A percentile compares a stretch with the other conserved stretches of the same genome.
Evolutionary conservation across 2,888 invertebrate genomes (phyloP).

Genomic region (Hecatera dysodea): DNA sequence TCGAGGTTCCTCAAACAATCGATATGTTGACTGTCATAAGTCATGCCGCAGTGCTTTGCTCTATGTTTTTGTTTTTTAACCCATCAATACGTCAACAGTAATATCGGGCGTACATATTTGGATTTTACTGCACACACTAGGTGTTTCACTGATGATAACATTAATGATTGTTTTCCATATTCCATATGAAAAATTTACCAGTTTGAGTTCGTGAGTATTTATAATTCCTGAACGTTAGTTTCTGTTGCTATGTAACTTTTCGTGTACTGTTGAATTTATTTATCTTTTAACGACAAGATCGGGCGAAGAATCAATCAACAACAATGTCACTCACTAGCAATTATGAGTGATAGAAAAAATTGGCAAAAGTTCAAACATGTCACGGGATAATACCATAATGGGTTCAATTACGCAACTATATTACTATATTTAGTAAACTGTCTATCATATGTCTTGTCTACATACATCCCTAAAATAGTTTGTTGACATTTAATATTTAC

Average conservation of each 20-base stretch:
- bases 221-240: background rate
- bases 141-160: conserved; percentile 9
- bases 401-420: conserved; percentile 57
- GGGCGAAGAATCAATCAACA: conserved; percentile 47
- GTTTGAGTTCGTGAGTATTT: background rate
- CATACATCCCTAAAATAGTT: conserved; percentile 10
- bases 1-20: conserved; percentile 57
- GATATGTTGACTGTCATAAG: conserved; percentile 51
- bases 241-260: background rate
- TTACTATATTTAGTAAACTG: conserved; percentile 40
- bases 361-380: conserved; percentile 79
- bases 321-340: conserved; percentile 71
- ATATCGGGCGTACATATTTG: conserved; percentile 18
- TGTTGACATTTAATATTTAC: conserved; percentile 33
- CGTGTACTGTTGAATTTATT: background rate
- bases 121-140: background rate
- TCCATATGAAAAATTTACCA: background rate
- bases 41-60: conserved; percentile 35
- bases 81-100: conserved; percentile 19
- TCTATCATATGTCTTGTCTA: conserved; percentile 2
- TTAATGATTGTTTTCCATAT: background rate
- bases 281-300: conserved; percentile 1
- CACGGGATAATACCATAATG: conserved; percentile 74
- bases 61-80: conserved; percentile 32
- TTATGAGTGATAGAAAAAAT: conserved; percentile 60